phyloP scores from a whole-genome alignment of 1,140 invertebrate species.

The Solen grandis region DNA sequence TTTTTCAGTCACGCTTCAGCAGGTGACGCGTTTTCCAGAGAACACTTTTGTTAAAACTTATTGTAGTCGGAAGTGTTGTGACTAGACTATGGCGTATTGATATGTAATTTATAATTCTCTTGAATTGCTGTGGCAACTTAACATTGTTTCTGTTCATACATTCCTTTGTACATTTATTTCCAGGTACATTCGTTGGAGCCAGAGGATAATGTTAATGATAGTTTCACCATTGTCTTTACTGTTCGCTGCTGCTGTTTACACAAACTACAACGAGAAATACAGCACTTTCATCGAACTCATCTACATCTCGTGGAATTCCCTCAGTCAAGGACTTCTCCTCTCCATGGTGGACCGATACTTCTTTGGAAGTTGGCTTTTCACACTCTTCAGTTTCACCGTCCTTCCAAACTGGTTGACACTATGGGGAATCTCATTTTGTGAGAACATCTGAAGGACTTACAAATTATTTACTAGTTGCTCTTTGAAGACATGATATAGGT shows the following conservation, averaged over 20 bases:
- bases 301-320: conserved; percentile 55
- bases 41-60: too few species aligned
- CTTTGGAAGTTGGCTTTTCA: conserved; percentile 86
- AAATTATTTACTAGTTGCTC: too few species aligned
- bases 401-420: conserved; percentile 85
- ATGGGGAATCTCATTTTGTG: conserved; percentile 80
- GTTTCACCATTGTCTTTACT: conserved; percentile 73
- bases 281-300: conserved; percentile 58
- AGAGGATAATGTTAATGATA: conserved; percentile 69
- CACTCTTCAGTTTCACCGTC: conserved; percentile 83
- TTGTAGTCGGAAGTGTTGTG: too few species aligned
- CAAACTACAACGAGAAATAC: conserved; percentile 51
- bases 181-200: conserved; percentile 66
- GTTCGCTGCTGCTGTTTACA: conserved; percentile 66
- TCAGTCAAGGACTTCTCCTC: conserved; percentile 88
- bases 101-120: too few species aligned
- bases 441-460: too few species aligned
- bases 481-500: too few species aligned
- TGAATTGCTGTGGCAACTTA: too few species aligned
- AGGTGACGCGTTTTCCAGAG: too few species aligned
- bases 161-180: conserved; percentile 15
- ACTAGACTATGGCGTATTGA: too few species aligned
- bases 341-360: conserved; percentile 90
- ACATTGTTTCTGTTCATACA: too few species aligned
- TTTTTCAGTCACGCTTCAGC: too few species aligned